Percentiles rank a stretch among this genome's conserved stretches.
Conservation (phyloP, 2,888 invertebrate genomes). For the Pardosa pseudoannulata region DNA sequence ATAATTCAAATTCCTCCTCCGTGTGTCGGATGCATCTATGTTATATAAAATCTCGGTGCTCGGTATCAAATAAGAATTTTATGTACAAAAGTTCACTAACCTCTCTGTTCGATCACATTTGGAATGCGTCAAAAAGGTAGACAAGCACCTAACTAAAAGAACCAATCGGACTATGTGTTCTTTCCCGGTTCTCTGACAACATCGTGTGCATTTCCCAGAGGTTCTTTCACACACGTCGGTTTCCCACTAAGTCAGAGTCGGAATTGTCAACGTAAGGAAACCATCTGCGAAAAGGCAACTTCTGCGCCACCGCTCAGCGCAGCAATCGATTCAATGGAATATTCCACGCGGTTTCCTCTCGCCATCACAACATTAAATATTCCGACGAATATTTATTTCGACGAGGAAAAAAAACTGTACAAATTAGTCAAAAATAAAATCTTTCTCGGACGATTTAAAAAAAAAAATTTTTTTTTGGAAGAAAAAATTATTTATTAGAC, state of each 20-base stretch:
- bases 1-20: background rate
- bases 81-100: slow-evolving; percentile 12
- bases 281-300: slow-evolving; percentile 28
- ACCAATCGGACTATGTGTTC: background rate
- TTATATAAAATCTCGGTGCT: slow-evolving; percentile 8
- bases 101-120: background rate
- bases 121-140: background rate
- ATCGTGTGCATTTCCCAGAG: slow-evolving; percentile 8
- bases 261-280: slow-evolving; percentile 56
- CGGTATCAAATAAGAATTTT: background rate
- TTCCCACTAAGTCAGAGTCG: slow-evolving; percentile 27
- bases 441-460: background rate
- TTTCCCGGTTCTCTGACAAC: background rate
- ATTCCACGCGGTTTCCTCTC: slow-evolving; percentile 50
- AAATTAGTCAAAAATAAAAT: background rate
- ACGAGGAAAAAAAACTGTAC: background rate
- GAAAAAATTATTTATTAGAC: no score
- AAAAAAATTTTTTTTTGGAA: no score
- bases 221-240: slow-evolving; percentile 32
- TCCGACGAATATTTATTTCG: background rate
- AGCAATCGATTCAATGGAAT: slow-evolving; percentile 54
- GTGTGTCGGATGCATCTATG: background rate
- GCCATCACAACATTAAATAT: slow-evolving; percentile 55
- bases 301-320: slow-evolving; percentile 52
- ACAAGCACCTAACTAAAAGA: background rate